Base-by-base conservation (phyloP, 2,888 invertebrate genomes). In the Chamaedrilus cognettii region DNA sequence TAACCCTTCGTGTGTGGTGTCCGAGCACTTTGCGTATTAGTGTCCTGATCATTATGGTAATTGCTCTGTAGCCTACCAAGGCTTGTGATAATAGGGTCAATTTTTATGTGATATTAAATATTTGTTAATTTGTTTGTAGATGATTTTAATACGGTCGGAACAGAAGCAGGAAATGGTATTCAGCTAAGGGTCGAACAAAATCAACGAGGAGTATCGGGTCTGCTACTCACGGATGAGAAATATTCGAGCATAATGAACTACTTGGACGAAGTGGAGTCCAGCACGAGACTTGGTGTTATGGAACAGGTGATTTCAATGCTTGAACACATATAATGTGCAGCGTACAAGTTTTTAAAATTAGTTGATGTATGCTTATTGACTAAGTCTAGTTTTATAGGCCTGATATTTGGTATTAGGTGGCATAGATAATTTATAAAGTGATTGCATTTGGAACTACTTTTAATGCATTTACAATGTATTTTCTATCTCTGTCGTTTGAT, bases 251-350 rank as follows among this genome's bases (percentile, higher is more conserved):
- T 83, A 59, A 79, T 83, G 74, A 75, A 77, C 30, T 83, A 82
- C 69, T 75, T 83, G 26, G 81, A 82, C 72, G 82, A 82, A 64
- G 81, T 82, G 0, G 82, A 83, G 60, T 78, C 79, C n/a, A 73
- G 66, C 0, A 69, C 70, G 60, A 64, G 72, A 42, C 57, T 74
- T 11, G 64, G 66, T 56, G 77, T 79, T 60, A 79, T 83, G 32
- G 82, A 83, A 57, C 77, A 78, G 67, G 82, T 82, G 66, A 68
- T 72, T 31, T n/a, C n/a, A n/a, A n/a, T n/a, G n/a, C n/a, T n/a
- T n/a, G n/a, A n/a, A n/a, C n/a, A n/a, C n/a, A n/a, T n/a, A n/a
- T n/a, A n/a, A n/a, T n/a, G n/a, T n/a, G n/a, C n/a, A n/a, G n/a
- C 5, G 30, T 31, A 11, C 28, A 49, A 61, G 49, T 42, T 42